phyloP scores from a whole-genome alignment of 2,888 invertebrate genomes.

The Xestobium rufovillosum region DNA sequence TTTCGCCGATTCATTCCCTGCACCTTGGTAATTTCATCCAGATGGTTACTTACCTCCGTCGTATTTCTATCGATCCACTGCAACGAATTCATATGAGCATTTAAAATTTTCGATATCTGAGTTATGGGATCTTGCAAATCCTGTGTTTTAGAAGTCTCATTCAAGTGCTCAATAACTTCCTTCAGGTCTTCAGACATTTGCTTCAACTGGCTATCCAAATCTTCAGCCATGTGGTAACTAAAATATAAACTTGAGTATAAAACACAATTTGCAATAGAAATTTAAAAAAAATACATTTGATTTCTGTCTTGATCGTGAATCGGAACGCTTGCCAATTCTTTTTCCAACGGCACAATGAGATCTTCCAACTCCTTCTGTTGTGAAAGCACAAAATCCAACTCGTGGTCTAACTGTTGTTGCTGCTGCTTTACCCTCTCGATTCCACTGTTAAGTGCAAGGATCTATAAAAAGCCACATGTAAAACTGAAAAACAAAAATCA shows the following conservation, averaged over 20 bases:
- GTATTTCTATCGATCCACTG: constrained; percentile 91
- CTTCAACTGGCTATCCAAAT: constrained; percentile 83
- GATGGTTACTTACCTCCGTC: constrained; percentile 64
- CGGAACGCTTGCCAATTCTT: constrained; percentile 59
- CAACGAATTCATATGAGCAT: constrained; percentile 93
- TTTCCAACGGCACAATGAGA: constrained; percentile 76
- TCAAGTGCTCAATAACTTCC: constrained; percentile 90
- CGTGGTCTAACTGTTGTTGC: constrained; percentile 83
- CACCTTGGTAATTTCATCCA: constrained; percentile 76
- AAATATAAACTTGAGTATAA: constrained; percentile 21
- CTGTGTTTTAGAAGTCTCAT: constrained; percentile 76
- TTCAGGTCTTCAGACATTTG: constrained; percentile 93
- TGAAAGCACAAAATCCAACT: constrained; percentile 85
- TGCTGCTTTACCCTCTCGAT: constrained; percentile 85
- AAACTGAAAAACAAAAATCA: constrained; percentile 4
- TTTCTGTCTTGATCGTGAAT: constrained; percentile 83
- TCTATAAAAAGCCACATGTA: constrained; percentile 44
- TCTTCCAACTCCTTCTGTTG: constrained; percentile 92
- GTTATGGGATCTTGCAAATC: constrained; percentile 83
- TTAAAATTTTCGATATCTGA: constrained; percentile 87
- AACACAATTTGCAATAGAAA: constrained; percentile 1
- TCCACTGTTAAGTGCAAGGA: constrained; percentile 75
- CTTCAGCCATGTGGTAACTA: constrained; percentile 82
- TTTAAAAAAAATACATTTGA: constrained; percentile 57
- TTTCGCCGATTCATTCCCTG: constrained; percentile 70